Conservation (phyloP, 2,888 invertebrate genomes). For the Amphimallon solstitiale region DNA sequence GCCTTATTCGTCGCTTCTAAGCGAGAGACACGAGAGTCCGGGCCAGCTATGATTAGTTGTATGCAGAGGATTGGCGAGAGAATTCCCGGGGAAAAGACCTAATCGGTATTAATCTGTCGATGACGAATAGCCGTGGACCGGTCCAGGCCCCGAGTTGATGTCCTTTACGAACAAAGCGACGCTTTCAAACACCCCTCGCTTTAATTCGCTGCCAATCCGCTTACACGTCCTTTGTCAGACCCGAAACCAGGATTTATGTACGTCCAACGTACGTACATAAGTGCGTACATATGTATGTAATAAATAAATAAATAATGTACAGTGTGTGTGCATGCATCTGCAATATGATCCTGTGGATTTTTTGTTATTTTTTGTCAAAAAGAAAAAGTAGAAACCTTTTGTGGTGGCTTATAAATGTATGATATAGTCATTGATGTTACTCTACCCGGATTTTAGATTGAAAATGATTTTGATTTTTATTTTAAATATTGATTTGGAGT, state of each 20-base stretch:
- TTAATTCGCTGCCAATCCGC: slow-evolving; percentile 58
- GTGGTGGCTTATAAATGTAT: neutral
- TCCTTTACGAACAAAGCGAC: slow-evolving; percentile 46
- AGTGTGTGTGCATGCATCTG: neutral
- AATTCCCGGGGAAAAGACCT: slow-evolving; percentile 44
- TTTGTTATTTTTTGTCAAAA: neutral
- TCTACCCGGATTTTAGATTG: too few species aligned
- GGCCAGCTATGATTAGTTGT: neutral
- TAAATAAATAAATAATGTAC: neutral
- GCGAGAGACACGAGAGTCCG: neutral
- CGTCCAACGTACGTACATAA: neutral
- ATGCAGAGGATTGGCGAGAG: neutral
- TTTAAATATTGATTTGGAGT: too few species aligned
- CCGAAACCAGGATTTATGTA: slow-evolving; percentile 21
- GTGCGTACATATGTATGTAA: neutral
- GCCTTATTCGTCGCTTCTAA: neutral
- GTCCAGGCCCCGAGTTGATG: slow-evolving; percentile 37
- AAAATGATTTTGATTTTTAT: too few species aligned
- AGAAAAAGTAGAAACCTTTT: neutral
- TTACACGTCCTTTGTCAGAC: slow-evolving; percentile 54
- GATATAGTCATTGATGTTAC: too few species aligned
- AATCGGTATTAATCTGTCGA: slow-evolving; percentile 56
- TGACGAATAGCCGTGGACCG: slow-evolving; percentile 53
- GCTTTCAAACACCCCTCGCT: slow-evolving; percentile 51
- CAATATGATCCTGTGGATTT: neutral